Conservation (phyloP, 2,113 vertebrate species). For the Chaenocephalus aceratus region DNA sequence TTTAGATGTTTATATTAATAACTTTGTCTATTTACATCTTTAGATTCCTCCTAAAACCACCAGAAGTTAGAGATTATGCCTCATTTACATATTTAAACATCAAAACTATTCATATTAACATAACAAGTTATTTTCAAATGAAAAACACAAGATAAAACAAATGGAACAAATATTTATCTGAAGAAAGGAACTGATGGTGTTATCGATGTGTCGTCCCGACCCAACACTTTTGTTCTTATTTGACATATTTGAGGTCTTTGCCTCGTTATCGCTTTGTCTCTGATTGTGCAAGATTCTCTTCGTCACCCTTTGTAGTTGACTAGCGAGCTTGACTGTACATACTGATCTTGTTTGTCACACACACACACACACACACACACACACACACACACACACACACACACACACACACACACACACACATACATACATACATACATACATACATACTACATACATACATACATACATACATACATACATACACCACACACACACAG, state of each 20-base stretch:
- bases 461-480: slow-evolving; percentile 1
- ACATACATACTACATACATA: not conserved
- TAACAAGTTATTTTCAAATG: too few species aligned
- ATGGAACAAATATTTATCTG: too few species aligned
- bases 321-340: not conserved
- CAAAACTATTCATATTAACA: too few species aligned
- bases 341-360: slow-evolving; percentile 8
- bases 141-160: too few species aligned
- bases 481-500: slow-evolving; percentile 1
- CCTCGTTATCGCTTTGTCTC: slow-evolving; percentile 16
- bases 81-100: too few species aligned
- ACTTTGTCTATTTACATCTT: too few species aligned
- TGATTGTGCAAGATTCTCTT: not conserved
- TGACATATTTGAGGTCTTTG: not conserved
- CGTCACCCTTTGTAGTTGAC: not conserved
- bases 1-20: too few species aligned
- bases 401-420: not conserved
- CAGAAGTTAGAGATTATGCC: too few species aligned
- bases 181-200: too few species aligned
- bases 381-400: not conserved
- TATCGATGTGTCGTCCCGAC: too few species aligned
- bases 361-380: not conserved
- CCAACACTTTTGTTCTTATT: not conserved
- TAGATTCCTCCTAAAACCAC: too few species aligned
- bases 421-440: not conserved